Base-by-base conservation (phyloP, 2,113 vertebrate species). In the Bos taurus region DNA sequence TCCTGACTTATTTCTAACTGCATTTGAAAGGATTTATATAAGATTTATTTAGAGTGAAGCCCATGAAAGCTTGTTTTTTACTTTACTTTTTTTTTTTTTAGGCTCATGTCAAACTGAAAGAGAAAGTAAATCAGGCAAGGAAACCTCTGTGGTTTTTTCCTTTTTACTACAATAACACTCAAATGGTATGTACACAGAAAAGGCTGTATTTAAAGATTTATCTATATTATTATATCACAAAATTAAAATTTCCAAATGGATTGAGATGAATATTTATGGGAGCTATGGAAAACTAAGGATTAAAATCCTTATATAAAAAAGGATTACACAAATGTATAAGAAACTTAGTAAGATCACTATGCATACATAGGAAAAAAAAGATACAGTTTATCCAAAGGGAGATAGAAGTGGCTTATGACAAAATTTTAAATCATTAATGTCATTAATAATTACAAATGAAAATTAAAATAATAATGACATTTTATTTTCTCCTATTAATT, bases 1-100 rank as follows among this genome's bases (percentile, higher is more conserved):
- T 95, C 60, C 54, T 94, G 71, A 87, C 57, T 97, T 95, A 91
- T 60, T 97, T 94, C 77, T 94, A 77, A 96, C 48, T 77, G 19
- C 82, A 57, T 88, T 60, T 71, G 28, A 92, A 97, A 88, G 56
- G 26, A 90, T 94, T 90, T 90, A 88, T 26, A 2, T 92, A 90
- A 85, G 77, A 87, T 83, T 94, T 96, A 82, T 95, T 94, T 78
- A 97, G 67, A 40, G 43, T 94, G 1, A 95, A 94, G 16, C 14
- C 36, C 8, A 48, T 40, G 46, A 81, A 88, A 88, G 3, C 33
- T 56, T 86, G 28, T 67, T 88, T 57, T 43, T 77, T 43, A 77
- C 71, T 77, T 74, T 33, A 50, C 52, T 56, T 82, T 77, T 60
- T 30, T 21, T 87, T 86, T 88, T 46, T 88, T 90, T 43, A 59